These are phyloP conservation scores for Dicyrtomina minuta DNA, from an alignment of 2,888 invertebrate genomes.

Conservation along the genomic window DNA sequence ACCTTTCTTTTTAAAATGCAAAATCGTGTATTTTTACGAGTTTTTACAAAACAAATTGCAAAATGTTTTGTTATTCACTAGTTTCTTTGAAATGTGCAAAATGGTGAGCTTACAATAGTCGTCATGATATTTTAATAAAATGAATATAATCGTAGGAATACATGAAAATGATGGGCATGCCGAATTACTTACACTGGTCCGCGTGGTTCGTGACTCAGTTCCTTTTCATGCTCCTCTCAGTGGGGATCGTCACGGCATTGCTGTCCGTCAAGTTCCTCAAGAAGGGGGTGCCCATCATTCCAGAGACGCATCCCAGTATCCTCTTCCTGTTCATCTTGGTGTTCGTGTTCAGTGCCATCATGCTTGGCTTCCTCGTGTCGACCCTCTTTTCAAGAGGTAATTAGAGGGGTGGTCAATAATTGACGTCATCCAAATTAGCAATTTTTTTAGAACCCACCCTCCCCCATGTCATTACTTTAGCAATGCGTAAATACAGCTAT, in stretches of 20 bases:
- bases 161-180: constrained; percentile 88
- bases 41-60: too few species aligned
- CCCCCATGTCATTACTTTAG: too few species aligned
- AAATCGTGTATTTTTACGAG: too few species aligned
- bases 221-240: constrained; percentile 67
- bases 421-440: too few species aligned
- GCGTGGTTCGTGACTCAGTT: constrained; percentile 83
- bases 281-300: constrained; percentile 70
- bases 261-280: constrained; percentile 49
- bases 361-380: constrained; percentile 77
- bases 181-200: constrained; percentile 79
- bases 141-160: constrained; percentile 68
- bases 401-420: too few species aligned
- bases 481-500: too few species aligned
- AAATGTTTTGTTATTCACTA: too few species aligned
- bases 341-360: constrained; percentile 70
- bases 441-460: too few species aligned
- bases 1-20: too few species aligned
- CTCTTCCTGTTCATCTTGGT: constrained; percentile 70
- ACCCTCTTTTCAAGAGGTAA: constrained; percentile 78
- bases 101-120: too few species aligned
- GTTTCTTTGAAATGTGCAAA: too few species aligned
- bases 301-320: constrained; percentile 67
- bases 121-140: too few species aligned
- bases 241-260: constrained; percentile 58